Evolutionary conservation across 2,797 vertebrate species (phyloP).

Genomic region (Parauchenoglanis punctatus): DNA sequence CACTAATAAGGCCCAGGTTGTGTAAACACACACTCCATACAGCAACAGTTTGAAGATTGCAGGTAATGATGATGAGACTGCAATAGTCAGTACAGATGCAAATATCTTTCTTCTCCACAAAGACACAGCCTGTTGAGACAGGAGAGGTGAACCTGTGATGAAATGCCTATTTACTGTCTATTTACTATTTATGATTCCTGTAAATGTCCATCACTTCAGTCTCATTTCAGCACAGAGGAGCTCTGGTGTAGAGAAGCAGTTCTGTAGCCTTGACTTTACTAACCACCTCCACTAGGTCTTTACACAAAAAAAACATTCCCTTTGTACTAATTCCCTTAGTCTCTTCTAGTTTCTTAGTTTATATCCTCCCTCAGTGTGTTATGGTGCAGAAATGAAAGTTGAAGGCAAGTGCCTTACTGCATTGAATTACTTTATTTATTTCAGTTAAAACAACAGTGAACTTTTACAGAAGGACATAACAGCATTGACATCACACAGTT

Average conservation of each 20-base stretch:
- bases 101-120: not conserved
- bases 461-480: conserved; percentile 93
- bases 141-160: not conserved
- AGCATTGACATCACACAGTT: conserved; percentile 89
- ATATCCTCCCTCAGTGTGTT: not conserved
- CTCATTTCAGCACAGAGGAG: not conserved
- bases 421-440: conserved; percentile 89
- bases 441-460: conserved; percentile 89
- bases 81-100: too few relatives aligned
- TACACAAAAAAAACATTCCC: not conserved
- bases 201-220: not conserved
- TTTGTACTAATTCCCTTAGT: not conserved
- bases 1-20: not conserved
- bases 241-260: not conserved
- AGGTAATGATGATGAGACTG: too few relatives aligned
- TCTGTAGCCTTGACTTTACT: not conserved
- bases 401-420: conserved; percentile 56
- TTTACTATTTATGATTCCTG: not conserved
- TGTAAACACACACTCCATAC: not conserved
- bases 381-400: not conserved
- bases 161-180: not conserved
- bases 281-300: not conserved
- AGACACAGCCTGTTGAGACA: not conserved
- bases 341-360: not conserved
- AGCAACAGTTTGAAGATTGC: not conserved